These are phyloP conservation scores for Drosophila insularis DNA, from an alignment of 1,140 invertebrate genomes.

Conservation along the genomic window DNA sequence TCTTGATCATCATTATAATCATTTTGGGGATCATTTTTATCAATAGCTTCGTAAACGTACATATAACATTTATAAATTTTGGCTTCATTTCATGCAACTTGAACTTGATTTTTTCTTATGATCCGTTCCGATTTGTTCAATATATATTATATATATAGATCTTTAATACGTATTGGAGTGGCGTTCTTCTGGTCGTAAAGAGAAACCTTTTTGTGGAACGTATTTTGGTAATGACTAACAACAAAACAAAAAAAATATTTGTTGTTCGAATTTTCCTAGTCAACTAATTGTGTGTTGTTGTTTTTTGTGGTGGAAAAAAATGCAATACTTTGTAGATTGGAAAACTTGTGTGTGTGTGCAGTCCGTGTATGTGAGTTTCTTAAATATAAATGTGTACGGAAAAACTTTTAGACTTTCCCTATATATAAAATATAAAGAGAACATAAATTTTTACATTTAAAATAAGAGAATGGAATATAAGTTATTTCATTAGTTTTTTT, in stretches of 20 bases:
- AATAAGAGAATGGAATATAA: neutral
- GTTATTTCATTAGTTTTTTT: too few relatives aligned
- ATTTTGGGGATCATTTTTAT: neutral
- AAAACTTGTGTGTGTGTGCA: neutral
- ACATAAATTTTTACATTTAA: constrained; percentile 1
- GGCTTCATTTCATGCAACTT: constrained; percentile 63
- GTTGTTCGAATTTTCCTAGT: constrained; percentile 1
- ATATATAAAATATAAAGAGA: neutral
- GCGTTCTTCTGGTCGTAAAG: constrained; percentile 9
- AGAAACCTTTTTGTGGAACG: constrained; percentile 11
- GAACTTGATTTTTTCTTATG: constrained; percentile 35
- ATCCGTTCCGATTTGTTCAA: constrained; percentile 15
- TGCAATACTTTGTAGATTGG: constrained; percentile 18
- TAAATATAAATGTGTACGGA: neutral
- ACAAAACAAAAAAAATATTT: constrained; percentile 1
- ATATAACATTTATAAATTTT: constrained; percentile 73
- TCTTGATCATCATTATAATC: constrained; percentile 20
- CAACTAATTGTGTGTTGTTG: constrained; percentile 9
- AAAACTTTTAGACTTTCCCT: neutral
- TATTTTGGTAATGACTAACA: constrained; percentile 21
- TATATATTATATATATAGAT: constrained; percentile 15
- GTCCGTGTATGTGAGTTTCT: neutral
- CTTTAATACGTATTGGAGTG: constrained; percentile 18
- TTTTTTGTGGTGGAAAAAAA: constrained; percentile 7
- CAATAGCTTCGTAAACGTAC: constrained; percentile 41